Conservation (phyloP, 1,140 invertebrate species). For the Mylabris phalerata region DNA sequence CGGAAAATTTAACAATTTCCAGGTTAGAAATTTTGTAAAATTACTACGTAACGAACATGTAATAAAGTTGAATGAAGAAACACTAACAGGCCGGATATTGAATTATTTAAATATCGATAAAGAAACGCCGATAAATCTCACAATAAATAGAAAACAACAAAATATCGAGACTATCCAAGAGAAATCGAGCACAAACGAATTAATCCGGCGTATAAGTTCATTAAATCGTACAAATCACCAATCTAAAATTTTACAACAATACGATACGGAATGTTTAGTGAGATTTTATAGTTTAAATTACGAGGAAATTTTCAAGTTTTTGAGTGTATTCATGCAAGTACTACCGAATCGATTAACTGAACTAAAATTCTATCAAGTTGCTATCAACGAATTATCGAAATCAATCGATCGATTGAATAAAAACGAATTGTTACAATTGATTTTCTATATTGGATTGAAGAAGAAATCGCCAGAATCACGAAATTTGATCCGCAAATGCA, state of each 20-base stretch:
- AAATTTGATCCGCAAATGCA: constrained; percentile 28
- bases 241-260: constrained; percentile 5
- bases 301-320: constrained; percentile 24
- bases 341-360: constrained; percentile 28
- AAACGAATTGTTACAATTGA: constrained; percentile 34
- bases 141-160: constrained; percentile 1
- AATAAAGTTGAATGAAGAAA: constrained; percentile 22
- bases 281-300: constrained; percentile 20
- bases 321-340: constrained; percentile 28
- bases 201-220: background rate
- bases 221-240: background rate
- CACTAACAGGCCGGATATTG: constrained; percentile 29
- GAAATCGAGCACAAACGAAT: background rate
- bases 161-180: no score
- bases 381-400: constrained; percentile 22
- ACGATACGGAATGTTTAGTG: constrained; percentile 29
- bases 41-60: background rate
- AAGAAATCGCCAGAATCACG: constrained; percentile 31
- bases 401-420: constrained; percentile 19
- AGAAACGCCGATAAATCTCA: background rate
- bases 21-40: no score
- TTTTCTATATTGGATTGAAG: constrained; percentile 35
- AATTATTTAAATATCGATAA: constrained; percentile 25
- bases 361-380: constrained; percentile 29
- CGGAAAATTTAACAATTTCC: no score